These are phyloP conservation scores for Egretta garzetta DNA, from an alignment of 2,113 vertebrate species.

Conservation along the genomic window DNA sequence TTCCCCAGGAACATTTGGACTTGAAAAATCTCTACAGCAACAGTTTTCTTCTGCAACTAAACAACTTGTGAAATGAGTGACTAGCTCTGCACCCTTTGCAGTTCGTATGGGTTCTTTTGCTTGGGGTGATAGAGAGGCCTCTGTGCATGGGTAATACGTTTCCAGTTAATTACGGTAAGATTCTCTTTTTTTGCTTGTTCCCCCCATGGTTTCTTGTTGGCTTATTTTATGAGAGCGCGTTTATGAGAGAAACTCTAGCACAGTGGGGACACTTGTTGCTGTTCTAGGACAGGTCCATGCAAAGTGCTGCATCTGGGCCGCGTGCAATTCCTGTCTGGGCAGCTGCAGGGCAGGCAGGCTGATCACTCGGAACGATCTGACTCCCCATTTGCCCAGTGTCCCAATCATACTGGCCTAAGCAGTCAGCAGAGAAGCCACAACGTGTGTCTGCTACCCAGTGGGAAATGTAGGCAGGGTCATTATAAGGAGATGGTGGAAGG, in stretches of 20 bases:
- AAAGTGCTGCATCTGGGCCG: background rate
- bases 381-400: background rate
- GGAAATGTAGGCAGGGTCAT: background rate
- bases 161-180: background rate
- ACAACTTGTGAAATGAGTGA: slow-evolving; percentile 67
- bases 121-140: background rate
- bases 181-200: background rate
- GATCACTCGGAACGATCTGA: background rate
- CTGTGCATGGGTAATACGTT: background rate
- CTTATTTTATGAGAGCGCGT: background rate
- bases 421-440: background rate
- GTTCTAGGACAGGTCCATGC: background rate
- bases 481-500: background rate
- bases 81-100: slow-evolving; percentile 52
- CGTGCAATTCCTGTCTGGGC: background rate
- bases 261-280: background rate
- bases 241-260: background rate
- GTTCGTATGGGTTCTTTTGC: slow-evolving; percentile 13
- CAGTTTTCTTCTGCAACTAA: slow-evolving; percentile 70
- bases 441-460: rapidly evolving
- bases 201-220: background rate
- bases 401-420: background rate
- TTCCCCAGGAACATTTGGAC: slow-evolving; percentile 83
- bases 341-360: background rate
- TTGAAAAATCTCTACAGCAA: slow-evolving; percentile 78